Evolutionary conservation across 1,140 invertebrate species (phyloP).

Genomic region (Stegodyphus dumicola): DNA sequence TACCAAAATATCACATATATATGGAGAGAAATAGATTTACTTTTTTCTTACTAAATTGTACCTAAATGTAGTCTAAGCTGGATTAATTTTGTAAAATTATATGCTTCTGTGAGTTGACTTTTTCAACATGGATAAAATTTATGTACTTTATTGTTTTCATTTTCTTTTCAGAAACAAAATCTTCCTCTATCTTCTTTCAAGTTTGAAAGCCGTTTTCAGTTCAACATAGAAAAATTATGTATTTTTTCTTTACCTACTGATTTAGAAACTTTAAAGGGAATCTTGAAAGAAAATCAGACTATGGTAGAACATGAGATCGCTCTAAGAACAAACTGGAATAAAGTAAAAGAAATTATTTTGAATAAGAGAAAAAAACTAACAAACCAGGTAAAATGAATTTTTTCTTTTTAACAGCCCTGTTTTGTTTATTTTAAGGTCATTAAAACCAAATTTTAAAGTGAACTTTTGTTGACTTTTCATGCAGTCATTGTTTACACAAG

Average conservation of each 20-base stretch:
- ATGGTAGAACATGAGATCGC: slow-evolving; percentile 1
- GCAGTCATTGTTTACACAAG: neutral
- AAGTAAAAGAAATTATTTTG: neutral
- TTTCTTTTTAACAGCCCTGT: neutral
- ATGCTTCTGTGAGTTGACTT: neutral
- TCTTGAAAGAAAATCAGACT: slow-evolving; percentile 14
- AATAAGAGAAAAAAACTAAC: too few relatives aligned
- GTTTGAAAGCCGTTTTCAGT: slow-evolving; percentile 20
- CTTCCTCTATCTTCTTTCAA: neutral
- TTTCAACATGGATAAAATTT: neutral
- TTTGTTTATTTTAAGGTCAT: neutral
- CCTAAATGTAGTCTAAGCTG: neutral
- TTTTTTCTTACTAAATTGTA: neutral
- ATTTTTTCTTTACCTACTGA: slow-evolving; percentile 6
- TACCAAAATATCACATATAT: too few relatives aligned
- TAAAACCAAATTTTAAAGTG: neutral
- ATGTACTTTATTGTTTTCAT: neutral
- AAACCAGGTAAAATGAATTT: neutral
- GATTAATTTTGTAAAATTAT: neutral
- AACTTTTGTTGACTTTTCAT: neutral
- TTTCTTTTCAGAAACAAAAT: neutral
- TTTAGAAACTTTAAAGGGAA: slow-evolving; percentile 19
- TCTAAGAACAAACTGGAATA: slow-evolving; percentile 4
- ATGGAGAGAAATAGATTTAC: neutral
- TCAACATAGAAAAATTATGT: slow-evolving; percentile 13